Conservation (phyloP, 2,888 invertebrate genomes). For the Drosophila eohydei region DNA sequence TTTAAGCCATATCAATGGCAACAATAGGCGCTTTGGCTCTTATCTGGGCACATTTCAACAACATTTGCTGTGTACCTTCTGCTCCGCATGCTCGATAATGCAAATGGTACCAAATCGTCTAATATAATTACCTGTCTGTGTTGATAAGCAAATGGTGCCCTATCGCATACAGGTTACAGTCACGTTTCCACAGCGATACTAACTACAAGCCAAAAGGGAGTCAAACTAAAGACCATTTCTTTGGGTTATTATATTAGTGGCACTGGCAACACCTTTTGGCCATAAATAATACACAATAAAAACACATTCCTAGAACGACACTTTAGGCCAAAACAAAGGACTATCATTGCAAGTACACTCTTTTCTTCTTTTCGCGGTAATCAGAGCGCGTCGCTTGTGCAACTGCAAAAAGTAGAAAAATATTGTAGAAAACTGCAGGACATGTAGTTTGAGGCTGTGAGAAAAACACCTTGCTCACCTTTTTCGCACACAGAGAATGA, state of each 20-base stretch:
- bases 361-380: conserved; percentile 43
- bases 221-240: conserved; percentile 1
- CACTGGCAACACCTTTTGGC: conserved; percentile 62
- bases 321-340: conserved; percentile 45
- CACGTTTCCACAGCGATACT: conserved; percentile 25
- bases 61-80: conserved; percentile 21
- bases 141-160: conserved; percentile 35
- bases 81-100: conserved; percentile 35
- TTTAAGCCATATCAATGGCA: conserved; percentile 24
- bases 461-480: conserved; percentile 67
- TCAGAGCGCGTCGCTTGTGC: conserved; percentile 71
- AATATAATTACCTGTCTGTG: conserved; percentile 38
- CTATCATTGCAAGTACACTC: conserved; percentile 35
- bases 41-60: conserved; percentile 22
- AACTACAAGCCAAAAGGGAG: neutral
- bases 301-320: conserved; percentile 58
- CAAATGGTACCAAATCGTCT: conserved; percentile 28
- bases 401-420: conserved; percentile 57
- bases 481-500: conserved; percentile 7
- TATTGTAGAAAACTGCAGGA: conserved; percentile 11
- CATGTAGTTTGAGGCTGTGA: conserved; percentile 29
- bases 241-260: conserved; percentile 28
- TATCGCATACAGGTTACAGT: conserved; percentile 31
- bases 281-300: conserved; percentile 59
- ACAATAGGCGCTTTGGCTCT: conserved; percentile 23